Conservation (phyloP, 2,797 vertebrate genomes). For the Phrynocephalus forsythii region DNA sequence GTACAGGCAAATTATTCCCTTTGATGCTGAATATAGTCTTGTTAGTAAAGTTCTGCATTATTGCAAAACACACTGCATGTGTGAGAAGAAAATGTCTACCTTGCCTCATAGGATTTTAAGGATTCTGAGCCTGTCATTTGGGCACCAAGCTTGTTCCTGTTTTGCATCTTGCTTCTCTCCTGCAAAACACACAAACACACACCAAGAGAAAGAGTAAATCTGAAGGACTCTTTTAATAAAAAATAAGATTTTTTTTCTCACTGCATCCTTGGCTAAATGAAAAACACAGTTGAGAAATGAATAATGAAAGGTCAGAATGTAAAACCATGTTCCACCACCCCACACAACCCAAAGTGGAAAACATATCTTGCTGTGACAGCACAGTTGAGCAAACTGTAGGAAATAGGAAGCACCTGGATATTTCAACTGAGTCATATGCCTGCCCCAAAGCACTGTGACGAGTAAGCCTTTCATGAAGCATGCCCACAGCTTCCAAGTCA, state of each 20-base stretch:
- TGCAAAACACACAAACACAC: not conserved
- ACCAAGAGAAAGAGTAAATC: not conserved
- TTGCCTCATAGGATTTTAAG: not conserved
- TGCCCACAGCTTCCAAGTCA: not conserved
- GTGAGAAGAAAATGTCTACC: not conserved
- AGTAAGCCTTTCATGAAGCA: not conserved
- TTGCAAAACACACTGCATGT: not conserved
- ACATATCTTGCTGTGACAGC: not conserved
- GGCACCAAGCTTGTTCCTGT: not conserved
- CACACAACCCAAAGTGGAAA: not conserved
- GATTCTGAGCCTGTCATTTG: not conserved
- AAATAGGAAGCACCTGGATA: not conserved
- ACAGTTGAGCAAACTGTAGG: not conserved
- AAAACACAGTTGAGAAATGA: not conserved
- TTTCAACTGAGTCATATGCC: not conserved
- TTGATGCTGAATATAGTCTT: not conserved
- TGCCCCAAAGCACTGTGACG: not conserved
- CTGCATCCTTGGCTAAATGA: not conserved
- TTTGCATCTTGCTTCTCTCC: not conserved
- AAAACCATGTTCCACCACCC: not conserved
- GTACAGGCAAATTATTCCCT: constrained; percentile 7
- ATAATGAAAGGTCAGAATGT: not conserved
- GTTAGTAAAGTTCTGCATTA: not conserved
- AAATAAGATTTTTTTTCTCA: not conserved
- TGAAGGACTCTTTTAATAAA: not conserved